Evolutionary conservation across 1,140 invertebrate species (phyloP).

Genomic region (Apocrypta bakeri): DNA sequence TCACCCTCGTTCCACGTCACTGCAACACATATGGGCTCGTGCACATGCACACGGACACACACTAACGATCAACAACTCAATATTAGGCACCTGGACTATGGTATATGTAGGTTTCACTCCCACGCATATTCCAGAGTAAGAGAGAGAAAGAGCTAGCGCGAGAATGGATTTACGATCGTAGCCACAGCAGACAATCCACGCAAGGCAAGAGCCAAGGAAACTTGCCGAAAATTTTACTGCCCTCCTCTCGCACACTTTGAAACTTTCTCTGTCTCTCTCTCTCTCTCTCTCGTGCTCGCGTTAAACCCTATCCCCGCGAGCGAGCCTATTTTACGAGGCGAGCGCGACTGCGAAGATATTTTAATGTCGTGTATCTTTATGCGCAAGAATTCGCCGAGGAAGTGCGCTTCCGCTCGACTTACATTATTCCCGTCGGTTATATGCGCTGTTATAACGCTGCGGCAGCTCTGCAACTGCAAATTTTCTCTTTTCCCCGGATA

Average conservation of each 20-base stretch:
- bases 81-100: neutral
- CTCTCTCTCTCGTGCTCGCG: neutral
- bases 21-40: neutral
- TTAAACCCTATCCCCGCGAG: neutral
- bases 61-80: neutral
- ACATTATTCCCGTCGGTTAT: conserved; percentile 8
- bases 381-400: conserved; percentile 10
- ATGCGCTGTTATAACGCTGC: no score
- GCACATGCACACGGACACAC: no score
- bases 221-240: conserved; percentile 42
- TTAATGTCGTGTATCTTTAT: conserved; percentile 45
- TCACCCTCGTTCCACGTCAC: conserved; percentile 10
- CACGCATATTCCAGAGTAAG: neutral
- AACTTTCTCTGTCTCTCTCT: neutral
- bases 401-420: neutral
- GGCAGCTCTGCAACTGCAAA: neutral
- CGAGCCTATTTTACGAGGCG: conserved; percentile 32
- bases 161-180: conserved; percentile 35
- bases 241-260: conserved; percentile 24
- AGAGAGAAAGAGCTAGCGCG: no score
- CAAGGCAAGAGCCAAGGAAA: conserved; percentile 11
- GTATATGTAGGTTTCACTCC: neutral
- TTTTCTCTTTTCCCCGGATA: neutral
- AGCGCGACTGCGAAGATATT: conserved; percentile 18
- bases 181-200: neutral